Evolutionary conservation across 2,113 vertebrate genomes (phyloP).

Genomic region (Dicaeum eximium): DNA sequence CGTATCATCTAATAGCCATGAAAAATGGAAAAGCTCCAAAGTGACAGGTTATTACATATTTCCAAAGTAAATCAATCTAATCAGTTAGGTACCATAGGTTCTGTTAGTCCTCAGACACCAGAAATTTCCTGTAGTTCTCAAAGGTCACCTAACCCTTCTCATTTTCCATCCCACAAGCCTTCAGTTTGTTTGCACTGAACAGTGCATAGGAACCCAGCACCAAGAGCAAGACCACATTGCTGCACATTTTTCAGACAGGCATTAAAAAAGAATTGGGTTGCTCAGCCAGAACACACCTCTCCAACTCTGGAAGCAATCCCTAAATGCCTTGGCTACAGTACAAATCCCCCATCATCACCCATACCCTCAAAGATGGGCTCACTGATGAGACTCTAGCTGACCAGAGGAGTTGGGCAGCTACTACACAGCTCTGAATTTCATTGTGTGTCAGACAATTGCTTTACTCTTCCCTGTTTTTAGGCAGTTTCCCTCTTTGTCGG

Average conservation of each 20-base stretch:
- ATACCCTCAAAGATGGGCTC: background rate
- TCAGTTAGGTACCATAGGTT: background rate
- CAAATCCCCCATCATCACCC: background rate
- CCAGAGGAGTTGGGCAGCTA: background rate
- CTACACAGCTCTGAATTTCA: background rate
- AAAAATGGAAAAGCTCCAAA: conserved; percentile 7
- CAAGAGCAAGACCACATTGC: background rate
- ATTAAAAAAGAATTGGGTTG: background rate
- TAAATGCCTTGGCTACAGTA: background rate
- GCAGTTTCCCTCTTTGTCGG: background rate
- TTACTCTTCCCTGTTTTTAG: background rate
- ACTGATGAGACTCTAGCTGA: background rate
- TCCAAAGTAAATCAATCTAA: background rate
- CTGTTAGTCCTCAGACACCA: background rate
- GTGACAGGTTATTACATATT: background rate
- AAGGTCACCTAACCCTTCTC: background rate
- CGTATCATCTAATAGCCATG: background rate
- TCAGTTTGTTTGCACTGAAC: background rate
- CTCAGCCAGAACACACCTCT: background rate
- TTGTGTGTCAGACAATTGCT: accelerated
- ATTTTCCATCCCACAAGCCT: background rate
- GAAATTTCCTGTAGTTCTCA: background rate
- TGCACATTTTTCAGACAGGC: background rate
- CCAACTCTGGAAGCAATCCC: background rate
- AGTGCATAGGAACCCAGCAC: background rate